A percentile compares a stretch with the other conserved stretches of the same genome.
Conservation (phyloP, 1,140 invertebrate genomes). For the Pentalonia nigronervosa region DNA sequence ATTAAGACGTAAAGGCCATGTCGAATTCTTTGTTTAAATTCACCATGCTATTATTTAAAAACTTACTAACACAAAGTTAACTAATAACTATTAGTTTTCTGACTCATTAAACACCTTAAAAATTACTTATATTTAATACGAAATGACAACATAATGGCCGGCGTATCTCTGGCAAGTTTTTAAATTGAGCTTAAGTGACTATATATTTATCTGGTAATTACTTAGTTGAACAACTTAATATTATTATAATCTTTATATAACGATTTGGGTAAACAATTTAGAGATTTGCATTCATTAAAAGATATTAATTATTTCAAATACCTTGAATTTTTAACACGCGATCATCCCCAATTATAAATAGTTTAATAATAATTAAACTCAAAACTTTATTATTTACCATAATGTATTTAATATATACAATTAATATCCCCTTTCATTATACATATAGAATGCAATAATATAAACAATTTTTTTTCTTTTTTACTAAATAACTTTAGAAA, state of each 20-base stretch:
- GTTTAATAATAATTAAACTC: not conserved
- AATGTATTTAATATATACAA: not conserved
- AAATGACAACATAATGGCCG: not conserved
- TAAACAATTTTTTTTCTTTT: not conserved
- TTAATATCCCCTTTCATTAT: not conserved
- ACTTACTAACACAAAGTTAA: not conserved
- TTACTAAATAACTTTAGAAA: not conserved
- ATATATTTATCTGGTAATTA: slow-evolving; percentile 18
- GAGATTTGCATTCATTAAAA: not conserved
- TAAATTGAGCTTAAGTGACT: not conserved
- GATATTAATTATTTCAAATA: slow-evolving; percentile 2
- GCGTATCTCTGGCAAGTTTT: not conserved
- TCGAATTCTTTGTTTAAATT: not conserved
- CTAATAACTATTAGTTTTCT: not conserved
- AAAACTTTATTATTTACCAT: not conserved
- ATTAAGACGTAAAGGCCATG: not conserved
- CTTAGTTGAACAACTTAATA: not conserved
- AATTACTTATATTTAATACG: not conserved
- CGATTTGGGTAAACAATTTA: not conserved
- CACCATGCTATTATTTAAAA: not conserved
- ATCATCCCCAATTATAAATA: not conserved
- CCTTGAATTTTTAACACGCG: slow-evolving; percentile 16
- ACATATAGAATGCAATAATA: not conserved
- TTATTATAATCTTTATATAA: slow-evolving; percentile 13
- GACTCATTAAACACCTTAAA: not conserved